Evolutionary conservation across 2,888 invertebrate genomes (phyloP), one percentile per base, ranked within the genome.

Genomic region (Pteria penguin): DNA sequence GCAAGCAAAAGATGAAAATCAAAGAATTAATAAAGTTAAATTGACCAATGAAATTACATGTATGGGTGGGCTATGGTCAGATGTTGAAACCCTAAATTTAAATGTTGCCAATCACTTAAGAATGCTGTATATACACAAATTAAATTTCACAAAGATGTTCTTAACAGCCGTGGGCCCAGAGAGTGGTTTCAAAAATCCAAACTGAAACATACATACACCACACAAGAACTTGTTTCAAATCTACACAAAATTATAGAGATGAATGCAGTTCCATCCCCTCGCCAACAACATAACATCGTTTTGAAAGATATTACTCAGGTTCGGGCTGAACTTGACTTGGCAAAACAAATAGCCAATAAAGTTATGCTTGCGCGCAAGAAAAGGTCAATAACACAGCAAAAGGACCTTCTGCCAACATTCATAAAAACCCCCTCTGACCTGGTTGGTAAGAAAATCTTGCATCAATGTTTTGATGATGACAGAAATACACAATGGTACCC

Each of bases 101-200:
- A 33, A 45, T 5, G 60, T 4, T 60, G 14, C 18, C 2, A 36
- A 27, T 11, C 11, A 29, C n/a, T 67, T 24, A 36, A 55, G 1
- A 27, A 24, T 1, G 27, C 45, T 3, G 3, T 70, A 4, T 14
- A 36, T 1, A 32, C 36, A 1, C 69, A 70, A 45, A 60, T 70
- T 18, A 70, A 70, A 60, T 70, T 70, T 2, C 69, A 70, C 4
- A 70, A 70, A 60, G 69, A 60, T 5, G 69, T 70, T 22, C 29
- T 70, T n/a, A 22, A 60, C 52, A 61, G 61, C 26, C 32, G 31
- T 1, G 36, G 69, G 2, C 69, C 69, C 3, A 60, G 57, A 26
- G 61, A 70, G 29, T 31, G 24, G 3, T 70, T 60, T 45, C 60
- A 70, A 26, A 70, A 70, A 60, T 24, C 69, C 22, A 60, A 36